Evolutionary conservation across 2,113 vertebrate species (phyloP), one percentile per base, ranked within the genome.

Genomic region (Sinocyclocheilus maitianheensis): DNA sequence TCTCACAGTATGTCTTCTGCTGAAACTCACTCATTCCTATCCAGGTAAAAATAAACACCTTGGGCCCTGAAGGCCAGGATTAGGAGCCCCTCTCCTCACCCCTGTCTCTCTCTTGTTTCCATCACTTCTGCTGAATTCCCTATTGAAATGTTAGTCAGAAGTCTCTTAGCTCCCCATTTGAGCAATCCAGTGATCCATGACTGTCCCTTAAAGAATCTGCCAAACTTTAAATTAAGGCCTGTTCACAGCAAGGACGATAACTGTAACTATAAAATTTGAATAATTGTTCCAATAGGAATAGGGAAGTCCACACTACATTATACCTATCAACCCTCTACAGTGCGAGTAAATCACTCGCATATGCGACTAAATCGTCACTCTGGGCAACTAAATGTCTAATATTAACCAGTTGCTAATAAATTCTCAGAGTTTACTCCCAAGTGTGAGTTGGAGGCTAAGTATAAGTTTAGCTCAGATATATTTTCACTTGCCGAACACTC

Each of bases 51-150:
- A 92, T 91, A 92, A 94, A 90, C 87, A 74, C 85, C 92, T 83
- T 81, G 88, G 91, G 85, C 93, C 92, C 92, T 90, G 74, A 51
- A 83, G 94, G 94, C 91, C 37, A 91, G 92, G 91, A 94, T 92
- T 91, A 93, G 88, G 87, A 82, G 88, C 88, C 89, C 93, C 93
- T 89, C 67, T 74, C 0, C 37, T 51, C 48, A 13, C 12, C 22
- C 5, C 11, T 26, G 16, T 18, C 40, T 22, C 16, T 77, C 22
- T 84, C 53, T 37, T 53, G 4, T 67, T 58, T 34, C 58, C 22
- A 24, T 84, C 37, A 62, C 12, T 37, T 37, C 40, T 40, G 40
- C 40, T 8, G 40, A 62, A 55, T 76, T 43, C 48, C 55, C 40
- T 2, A 7, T 46, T 81, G 78, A 81, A 81, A 65, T 40, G 12